Conservation (phyloP, 1,140 invertebrate genomes). For the Oscheius sp. region DNA sequence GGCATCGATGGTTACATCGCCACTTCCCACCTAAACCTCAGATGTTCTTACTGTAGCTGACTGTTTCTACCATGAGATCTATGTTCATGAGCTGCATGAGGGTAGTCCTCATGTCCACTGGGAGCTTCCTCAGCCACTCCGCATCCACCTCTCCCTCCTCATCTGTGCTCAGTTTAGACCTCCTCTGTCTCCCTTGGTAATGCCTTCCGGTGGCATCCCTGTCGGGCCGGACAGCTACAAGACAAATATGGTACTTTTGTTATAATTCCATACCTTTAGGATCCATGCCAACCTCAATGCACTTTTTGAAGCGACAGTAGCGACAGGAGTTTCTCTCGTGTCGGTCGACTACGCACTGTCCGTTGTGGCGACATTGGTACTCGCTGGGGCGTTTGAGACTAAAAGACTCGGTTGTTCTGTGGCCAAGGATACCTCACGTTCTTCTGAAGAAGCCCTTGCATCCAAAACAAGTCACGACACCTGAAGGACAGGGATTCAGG, state of each 20-base stretch:
- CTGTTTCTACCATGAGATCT: slow-evolving; percentile 47
- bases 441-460: slow-evolving; percentile 41
- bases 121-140: slow-evolving; percentile 57
- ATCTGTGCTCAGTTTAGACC: slow-evolving; percentile 44
- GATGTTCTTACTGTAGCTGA: not conserved
- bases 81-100: slow-evolving; percentile 60
- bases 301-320: slow-evolving; percentile 60
- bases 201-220: slow-evolving; percentile 57
- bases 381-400: slow-evolving; percentile 55
- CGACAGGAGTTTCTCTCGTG: slow-evolving; percentile 60
- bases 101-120: slow-evolving; percentile 58
- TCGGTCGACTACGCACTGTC: slow-evolving; percentile 57
- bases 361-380: slow-evolving; percentile 57
- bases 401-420: not conserved
- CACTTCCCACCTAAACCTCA: slow-evolving; percentile 39
- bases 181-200: slow-evolving; percentile 49
- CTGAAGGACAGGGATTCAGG: not conserved
- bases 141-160: slow-evolving; percentile 44
- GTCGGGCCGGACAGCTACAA: slow-evolving; percentile 54
- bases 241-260: slow-evolving; percentile 5
- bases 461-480: slow-evolving; percentile 43
- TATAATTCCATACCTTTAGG: slow-evolving; percentile 40
- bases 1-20: slow-evolving; percentile 43
- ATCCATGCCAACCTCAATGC: slow-evolving; percentile 60
- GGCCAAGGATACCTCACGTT: slow-evolving; percentile 42